A percentile compares a stretch with the other conserved stretches of the same genome.
These are phyloP conservation scores for Macrosoma leucophasiata DNA, from an alignment of 2,888 invertebrate genomes.

Conservation along the genomic window DNA sequence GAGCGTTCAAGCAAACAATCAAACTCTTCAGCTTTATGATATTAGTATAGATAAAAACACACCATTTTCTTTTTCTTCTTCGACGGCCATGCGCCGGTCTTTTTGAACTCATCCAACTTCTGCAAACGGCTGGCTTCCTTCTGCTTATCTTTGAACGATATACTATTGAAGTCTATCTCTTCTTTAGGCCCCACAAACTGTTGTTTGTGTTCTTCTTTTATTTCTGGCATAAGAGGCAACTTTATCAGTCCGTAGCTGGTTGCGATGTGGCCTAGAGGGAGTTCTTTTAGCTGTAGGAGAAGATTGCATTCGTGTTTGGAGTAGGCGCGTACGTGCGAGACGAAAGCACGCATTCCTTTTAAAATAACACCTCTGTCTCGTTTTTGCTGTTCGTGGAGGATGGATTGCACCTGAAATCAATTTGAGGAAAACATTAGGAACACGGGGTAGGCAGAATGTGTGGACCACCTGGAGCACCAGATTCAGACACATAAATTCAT, in stretches of 20 bases:
- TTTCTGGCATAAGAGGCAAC: slow-evolving; percentile 96
- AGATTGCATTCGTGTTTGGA: slow-evolving; percentile 96
- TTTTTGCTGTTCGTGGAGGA: slow-evolving; percentile 78
- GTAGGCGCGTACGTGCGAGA: slow-evolving; percentile 95
- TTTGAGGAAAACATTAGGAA: background rate
- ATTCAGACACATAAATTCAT: too few species aligned
- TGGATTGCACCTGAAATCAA: slow-evolving; percentile 61
- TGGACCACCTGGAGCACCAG: too few species aligned
- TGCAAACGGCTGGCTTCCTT: slow-evolving; percentile 83
- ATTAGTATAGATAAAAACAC: slow-evolving; percentile 17
- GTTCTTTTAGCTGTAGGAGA: slow-evolving; percentile 89
- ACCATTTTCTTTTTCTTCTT: slow-evolving; percentile 75
- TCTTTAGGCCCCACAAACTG: slow-evolving; percentile 66
- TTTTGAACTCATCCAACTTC: slow-evolving; percentile 81
- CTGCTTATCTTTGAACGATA: slow-evolving; percentile 87
- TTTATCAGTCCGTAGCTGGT: slow-evolving; percentile 92
- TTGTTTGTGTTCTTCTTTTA: slow-evolving; percentile 78
- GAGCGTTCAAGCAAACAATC: too few species aligned
- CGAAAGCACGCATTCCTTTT: slow-evolving; percentile 93
- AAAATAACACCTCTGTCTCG: slow-evolving; percentile 88
- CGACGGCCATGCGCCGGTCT: slow-evolving; percentile 85
- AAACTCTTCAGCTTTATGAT: too few species aligned
- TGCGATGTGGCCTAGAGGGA: slow-evolving; percentile 86
- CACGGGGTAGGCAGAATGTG: too few species aligned
- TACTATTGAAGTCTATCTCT: slow-evolving; percentile 81